Conservation (phyloP, 1,140 invertebrate species). For the Charaxes varanes region DNA sequence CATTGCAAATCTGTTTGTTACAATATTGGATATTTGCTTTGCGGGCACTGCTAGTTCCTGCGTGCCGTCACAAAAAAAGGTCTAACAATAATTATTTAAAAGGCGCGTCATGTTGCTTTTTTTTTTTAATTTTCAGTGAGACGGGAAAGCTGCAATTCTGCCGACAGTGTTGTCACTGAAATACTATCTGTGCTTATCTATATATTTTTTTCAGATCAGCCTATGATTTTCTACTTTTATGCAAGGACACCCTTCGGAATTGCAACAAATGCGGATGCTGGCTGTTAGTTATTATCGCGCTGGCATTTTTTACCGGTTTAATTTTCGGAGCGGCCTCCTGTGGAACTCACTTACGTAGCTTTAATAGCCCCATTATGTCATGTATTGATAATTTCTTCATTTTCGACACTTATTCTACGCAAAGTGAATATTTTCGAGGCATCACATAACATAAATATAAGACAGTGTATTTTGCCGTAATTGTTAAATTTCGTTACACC, state of each 20-base stretch:
- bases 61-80: no score
- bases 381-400: constrained; percentile 55
- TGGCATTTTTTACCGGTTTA: constrained; percentile 40
- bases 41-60: no score
- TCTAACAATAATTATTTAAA: no score
- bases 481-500: no score
- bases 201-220: constrained; percentile 40
- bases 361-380: constrained; percentile 49
- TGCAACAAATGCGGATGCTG: constrained; percentile 36
- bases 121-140: no score
- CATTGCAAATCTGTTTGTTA: no score
- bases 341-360: constrained; percentile 39
- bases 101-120: no score
- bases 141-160: no score
- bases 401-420: constrained; percentile 18
- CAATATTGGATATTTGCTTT: no score
- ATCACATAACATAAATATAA: constrained; percentile 1
- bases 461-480: no score
- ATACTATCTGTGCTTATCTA: no score
- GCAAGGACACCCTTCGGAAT: constrained; percentile 30
- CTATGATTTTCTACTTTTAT: constrained; percentile 38
- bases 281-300: constrained; percentile 22
- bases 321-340: constrained; percentile 50
- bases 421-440: constrained; percentile 8
- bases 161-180: no score